Evolutionary conservation across 2,888 invertebrate species (phyloP).

Genomic region (Tupiocoris notatus): DNA sequence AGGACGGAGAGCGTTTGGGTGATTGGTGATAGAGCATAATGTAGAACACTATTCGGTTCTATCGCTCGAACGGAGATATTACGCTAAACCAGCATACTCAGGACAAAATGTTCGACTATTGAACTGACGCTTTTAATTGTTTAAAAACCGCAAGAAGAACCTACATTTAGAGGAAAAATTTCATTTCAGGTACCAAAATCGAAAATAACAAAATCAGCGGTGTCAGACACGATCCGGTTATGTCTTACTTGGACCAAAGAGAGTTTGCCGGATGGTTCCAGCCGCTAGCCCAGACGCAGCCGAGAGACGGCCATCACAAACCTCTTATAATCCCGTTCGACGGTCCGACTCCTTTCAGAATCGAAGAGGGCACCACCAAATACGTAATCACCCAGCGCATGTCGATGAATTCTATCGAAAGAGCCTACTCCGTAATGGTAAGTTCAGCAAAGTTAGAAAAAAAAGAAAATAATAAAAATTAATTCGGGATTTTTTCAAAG

Average conservation of each 20-base stretch:
- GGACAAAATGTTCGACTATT: no score
- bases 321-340: slow-evolving; percentile 75
- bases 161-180: no score
- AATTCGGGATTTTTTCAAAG: no score
- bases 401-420: slow-evolving; percentile 58
- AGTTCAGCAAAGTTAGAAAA: not conserved
- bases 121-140: no score
- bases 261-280: slow-evolving; percentile 92
- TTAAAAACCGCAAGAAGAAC: no score
- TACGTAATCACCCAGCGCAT: slow-evolving; percentile 74
- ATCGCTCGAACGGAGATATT: no score
- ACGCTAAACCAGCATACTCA: no score
- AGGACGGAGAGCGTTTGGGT: no score
- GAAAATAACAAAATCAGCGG: slow-evolving; percentile 84
- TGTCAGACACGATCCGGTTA: slow-evolving; percentile 86
- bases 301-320: slow-evolving; percentile 68
- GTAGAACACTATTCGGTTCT: no score
- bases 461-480: no score
- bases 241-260: slow-evolving; percentile 78
- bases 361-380: slow-evolving; percentile 68
- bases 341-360: slow-evolving; percentile 66
- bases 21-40: no score
- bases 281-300: slow-evolving; percentile 64
- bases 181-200: slow-evolving; percentile 64
- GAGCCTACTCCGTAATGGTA: slow-evolving; percentile 53